Evolutionary conservation across 1,140 invertebrate genomes (phyloP), one percentile per base, ranked within the genome.

Genomic region (Magallana gigas): DNA sequence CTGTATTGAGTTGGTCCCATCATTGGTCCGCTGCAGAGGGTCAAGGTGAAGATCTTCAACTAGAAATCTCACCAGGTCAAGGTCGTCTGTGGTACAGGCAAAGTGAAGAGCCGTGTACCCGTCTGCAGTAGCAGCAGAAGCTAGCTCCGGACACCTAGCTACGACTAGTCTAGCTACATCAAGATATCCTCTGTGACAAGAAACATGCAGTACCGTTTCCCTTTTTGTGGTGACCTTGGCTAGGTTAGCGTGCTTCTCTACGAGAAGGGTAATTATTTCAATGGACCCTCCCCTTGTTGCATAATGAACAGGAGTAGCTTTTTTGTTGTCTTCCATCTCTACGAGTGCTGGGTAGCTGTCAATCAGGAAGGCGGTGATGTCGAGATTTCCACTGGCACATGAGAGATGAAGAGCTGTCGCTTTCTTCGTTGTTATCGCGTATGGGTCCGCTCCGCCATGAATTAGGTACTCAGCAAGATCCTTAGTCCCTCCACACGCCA

Each of bases 61-160:
- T 23, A 71, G 68, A 23, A 71, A 71, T 18, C 36, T 71, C 6
- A 71, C 68, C 11, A 71, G 68, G 12, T 71, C 68, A 71, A 71
- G 68, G 23, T 71, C 68, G 36, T 71, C 68, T 29, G 68, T 71
- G 68, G 68, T 23, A 29, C 68, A 71, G 68, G 68, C 68, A 71
- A 71, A 71, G 18, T 71, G 68, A 18, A 71, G 68, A 3, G 68
- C 68, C 0, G 68, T 71, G 9, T 23, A 29, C 1, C 68, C 68
- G 36, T 71, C 68, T 71, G 23, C 36, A 9, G 68, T 71, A 29
- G 18, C 36, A 71, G 18, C 23, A 71, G 18, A 71, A 8, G 18
- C 8, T 29, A 71, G 36, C 68, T 71, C 68, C 4, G 68, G 68
- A 8, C 68, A 71, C 68, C 36, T 71, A 8, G 23, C 7, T 1